A percentile compares a stretch with the other conserved stretches of the same genome.
Conservation (phyloP, 2,888 invertebrate genomes). For the Leptogaster cylindrica region DNA sequence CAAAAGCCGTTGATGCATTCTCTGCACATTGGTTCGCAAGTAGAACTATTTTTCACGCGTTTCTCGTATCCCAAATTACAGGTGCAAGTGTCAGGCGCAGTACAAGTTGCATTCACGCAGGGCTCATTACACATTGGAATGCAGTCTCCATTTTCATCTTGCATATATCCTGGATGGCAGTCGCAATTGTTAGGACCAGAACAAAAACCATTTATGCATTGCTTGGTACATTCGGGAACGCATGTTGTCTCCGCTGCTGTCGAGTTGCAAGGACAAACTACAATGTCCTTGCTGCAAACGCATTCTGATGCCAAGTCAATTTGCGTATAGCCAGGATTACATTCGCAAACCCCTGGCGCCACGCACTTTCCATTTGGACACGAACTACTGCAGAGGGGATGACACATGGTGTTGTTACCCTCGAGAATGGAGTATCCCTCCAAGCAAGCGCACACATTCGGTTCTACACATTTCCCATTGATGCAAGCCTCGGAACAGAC, state of each 20-base stretch:
- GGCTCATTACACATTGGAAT: slow-evolving; percentile 49
- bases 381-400: slow-evolving; percentile 71
- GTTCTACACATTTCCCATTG: slow-evolving; percentile 73
- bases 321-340: slow-evolving; percentile 14
- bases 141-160: slow-evolving; percentile 47
- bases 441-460: slow-evolving; percentile 51
- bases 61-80: slow-evolving; percentile 59
- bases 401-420: slow-evolving; percentile 60
- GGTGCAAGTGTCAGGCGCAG: slow-evolving; percentile 56
- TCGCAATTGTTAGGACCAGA: slow-evolving; percentile 6
- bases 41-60: no score
- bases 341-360: slow-evolving; percentile 65
- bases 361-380: slow-evolving; percentile 77
- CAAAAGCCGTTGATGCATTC: slow-evolving; percentile 64
- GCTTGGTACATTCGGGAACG: slow-evolving; percentile 62
- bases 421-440: slow-evolving; percentile 1
- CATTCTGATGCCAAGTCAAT: background rate
- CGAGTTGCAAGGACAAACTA: slow-evolving; percentile 44
- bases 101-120: slow-evolving; percentile 55
- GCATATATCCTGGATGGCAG: slow-evolving; percentile 20
- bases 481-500: slow-evolving; percentile 68
- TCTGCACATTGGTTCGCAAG: slow-evolving; percentile 58
- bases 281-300: background rate
- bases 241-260: slow-evolving; percentile 53
- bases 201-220: slow-evolving; percentile 62